Percentiles rank a stretch among this genome's conserved stretches.
These are phyloP conservation scores for Hirundo rustica DNA, from an alignment of 2,797 vertebrate species.

Conservation along the genomic window DNA sequence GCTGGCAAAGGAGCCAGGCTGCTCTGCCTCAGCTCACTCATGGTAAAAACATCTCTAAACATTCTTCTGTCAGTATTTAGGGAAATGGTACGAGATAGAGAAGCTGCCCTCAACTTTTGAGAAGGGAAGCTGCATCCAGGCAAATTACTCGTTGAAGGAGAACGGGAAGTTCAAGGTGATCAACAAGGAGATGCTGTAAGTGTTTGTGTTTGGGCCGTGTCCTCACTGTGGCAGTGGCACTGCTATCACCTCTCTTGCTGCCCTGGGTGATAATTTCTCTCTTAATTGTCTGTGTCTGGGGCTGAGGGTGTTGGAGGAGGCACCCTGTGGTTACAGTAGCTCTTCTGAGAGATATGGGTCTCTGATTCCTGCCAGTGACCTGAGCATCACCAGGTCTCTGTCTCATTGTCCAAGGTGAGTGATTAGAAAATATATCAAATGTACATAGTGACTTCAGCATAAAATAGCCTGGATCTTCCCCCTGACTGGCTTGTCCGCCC, in stretches of 20 bases:
- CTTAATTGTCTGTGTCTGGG: background rate
- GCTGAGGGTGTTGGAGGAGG: background rate
- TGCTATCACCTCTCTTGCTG: background rate
- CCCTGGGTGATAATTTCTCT: background rate
- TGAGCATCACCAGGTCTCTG: background rate
- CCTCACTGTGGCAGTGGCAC: background rate
- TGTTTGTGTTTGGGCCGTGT: background rate
- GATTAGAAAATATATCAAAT: background rate
- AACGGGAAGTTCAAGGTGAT: slow-evolving; percentile 84
- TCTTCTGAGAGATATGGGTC: background rate
- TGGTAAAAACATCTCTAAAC: background rate
- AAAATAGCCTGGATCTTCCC: background rate
- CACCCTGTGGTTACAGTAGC: background rate
- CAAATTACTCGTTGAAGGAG: slow-evolving; percentile 83
- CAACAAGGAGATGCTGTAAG: slow-evolving; percentile 90
- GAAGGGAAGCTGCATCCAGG: slow-evolving; percentile 88
- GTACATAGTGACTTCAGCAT: background rate
- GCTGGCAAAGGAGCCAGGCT: rapidly evolving
- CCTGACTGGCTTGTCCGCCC: background rate
- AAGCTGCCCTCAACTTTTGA: slow-evolving; percentile 88
- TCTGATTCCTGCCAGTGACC: background rate
- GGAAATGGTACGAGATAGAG: slow-evolving; percentile 93
- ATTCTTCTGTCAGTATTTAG: slow-evolving; percentile 84
- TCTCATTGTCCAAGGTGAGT: background rate
- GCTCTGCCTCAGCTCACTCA: background rate